phyloP scores from a whole-genome alignment of 2,888 invertebrate species.

The Philopedon plagiatum region DNA sequence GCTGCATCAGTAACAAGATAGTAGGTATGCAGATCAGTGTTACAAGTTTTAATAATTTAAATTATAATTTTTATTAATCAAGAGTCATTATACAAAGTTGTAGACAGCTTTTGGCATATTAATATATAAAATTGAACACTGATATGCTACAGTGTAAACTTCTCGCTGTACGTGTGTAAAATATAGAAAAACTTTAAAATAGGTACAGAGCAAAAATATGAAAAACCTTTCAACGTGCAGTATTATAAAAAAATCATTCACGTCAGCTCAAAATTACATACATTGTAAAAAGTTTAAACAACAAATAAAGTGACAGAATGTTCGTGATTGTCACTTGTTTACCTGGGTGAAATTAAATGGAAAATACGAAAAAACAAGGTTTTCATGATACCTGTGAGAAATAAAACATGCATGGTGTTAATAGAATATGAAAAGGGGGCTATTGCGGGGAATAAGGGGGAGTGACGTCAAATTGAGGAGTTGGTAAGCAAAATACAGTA shows the following conservation, averaged over 20 bases:
- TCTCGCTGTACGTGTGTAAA: no score
- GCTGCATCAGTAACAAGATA: constrained; percentile 2
- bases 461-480: neutral
- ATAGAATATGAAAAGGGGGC: neutral
- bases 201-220: neutral
- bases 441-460: neutral
- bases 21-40: neutral
- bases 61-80: no score
- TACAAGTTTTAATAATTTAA: neutral
- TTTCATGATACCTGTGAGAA: constrained; percentile 1
- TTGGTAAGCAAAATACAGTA: neutral
- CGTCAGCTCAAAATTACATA: constrained; percentile 4
- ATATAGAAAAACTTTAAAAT: no score
- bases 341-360: neutral
- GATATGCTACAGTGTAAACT: no score
- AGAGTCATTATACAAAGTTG: no score
- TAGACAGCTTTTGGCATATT: no score
- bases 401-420: constrained; percentile 7
- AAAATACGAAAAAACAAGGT: constrained; percentile 2
- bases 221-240: neutral
- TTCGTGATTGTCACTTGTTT: constrained; percentile 4
- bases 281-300: neutral
- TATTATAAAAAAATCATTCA: neutral
- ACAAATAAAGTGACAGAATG: neutral
- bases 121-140: no score